phyloP scores from a whole-genome alignment of 1,140 invertebrate genomes.

The Listronotus bonariensis region DNA sequence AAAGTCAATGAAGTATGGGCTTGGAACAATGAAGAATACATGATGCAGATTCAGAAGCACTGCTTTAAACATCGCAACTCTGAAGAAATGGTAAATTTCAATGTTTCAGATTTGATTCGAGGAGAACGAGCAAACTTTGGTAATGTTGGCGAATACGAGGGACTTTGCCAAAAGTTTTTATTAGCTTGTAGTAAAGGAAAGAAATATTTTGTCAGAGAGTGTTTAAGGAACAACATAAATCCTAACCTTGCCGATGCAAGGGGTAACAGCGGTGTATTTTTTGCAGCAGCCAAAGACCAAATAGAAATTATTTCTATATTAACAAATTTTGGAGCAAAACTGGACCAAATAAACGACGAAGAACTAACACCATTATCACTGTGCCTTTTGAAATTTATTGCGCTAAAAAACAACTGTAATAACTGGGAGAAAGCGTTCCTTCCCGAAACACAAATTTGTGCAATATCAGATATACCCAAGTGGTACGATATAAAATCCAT shows the following conservation, averaged over 20 bases:
- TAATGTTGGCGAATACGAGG: constrained; percentile 44
- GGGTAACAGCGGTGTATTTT: constrained; percentile 60
- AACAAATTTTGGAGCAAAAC: constrained; percentile 57
- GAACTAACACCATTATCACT: constrained; percentile 58
- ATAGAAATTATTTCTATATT: constrained; percentile 48
- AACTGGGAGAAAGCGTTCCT: constrained; percentile 55
- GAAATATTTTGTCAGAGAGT: constrained; percentile 49
- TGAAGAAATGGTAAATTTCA: constrained; percentile 45
- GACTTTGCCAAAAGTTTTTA: constrained; percentile 43
- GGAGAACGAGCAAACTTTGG: constrained; percentile 33
- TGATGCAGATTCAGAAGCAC: constrained; percentile 46
- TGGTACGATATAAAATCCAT: constrained; percentile 44
- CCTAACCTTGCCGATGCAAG: constrained; percentile 57
- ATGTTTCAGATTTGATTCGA: constrained; percentile 41
- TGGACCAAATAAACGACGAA: constrained; percentile 59
- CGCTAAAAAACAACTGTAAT: constrained; percentile 51
- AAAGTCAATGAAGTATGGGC: constrained; percentile 46
- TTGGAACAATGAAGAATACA: constrained; percentile 52
- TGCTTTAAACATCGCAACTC: constrained; percentile 45
- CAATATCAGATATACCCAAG: constrained; percentile 45
- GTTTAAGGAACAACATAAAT: constrained; percentile 55
- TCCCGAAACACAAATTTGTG: constrained; percentile 15
- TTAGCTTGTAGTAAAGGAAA: constrained; percentile 47
- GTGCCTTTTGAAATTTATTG: constrained; percentile 54
- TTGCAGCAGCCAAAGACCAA: constrained; percentile 55